phyloP scores from a whole-genome alignment of 2,797 vertebrate genomes.

The Hoplostethus mediterraneus region DNA sequence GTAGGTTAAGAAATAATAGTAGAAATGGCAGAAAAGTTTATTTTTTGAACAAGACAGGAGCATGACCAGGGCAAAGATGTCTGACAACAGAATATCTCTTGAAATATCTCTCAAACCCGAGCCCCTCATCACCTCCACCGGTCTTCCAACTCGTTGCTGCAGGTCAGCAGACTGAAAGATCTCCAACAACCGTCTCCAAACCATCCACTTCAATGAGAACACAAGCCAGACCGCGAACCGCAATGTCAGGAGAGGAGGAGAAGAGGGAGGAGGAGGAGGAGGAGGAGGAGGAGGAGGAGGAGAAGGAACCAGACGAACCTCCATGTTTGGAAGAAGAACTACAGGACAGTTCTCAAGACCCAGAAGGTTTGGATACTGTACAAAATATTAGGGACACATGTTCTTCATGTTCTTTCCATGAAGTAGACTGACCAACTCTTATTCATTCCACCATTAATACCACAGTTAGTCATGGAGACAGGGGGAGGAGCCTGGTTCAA shows the following conservation, averaged over 20 bases:
- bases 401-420: too few species aligned
- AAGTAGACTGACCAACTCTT: too few species aligned
- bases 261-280: neutral
- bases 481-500: too few species aligned
- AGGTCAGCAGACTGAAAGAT: neutral
- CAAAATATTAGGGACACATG: too few species aligned
- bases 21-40: too few species aligned
- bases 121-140: too few species aligned
- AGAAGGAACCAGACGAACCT: neutral
- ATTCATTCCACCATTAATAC: too few species aligned
- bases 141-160: neutral
- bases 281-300: constrained; percentile 41
- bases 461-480: neutral
- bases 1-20: too few species aligned
- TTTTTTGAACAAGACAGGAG: neutral
- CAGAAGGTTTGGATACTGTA: neutral
- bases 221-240: neutral
- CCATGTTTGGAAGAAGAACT: constrained; percentile 34
- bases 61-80: neutral
- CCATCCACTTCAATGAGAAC: neutral
- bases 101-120: too few species aligned
- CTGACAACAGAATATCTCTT: too few species aligned
- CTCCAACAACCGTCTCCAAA: neutral
- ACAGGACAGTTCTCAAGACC: constrained; percentile 68
- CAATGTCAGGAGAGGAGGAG: neutral